Conservation (phyloP, 1,140 invertebrate genomes). For the Aricia agestis region DNA sequence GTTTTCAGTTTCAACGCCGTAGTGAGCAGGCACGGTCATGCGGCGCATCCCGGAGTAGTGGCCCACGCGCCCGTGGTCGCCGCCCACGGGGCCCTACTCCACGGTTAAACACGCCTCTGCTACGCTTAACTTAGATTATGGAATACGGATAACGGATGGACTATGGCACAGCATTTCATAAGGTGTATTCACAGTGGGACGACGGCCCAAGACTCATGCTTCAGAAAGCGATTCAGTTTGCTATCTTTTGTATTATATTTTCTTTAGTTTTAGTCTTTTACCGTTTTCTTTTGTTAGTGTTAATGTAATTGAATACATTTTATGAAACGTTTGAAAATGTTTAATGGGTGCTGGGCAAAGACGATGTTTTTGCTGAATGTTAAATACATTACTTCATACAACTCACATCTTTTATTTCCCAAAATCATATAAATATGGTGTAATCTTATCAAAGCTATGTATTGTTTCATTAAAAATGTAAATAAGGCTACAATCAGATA, state of each 20-base stretch:
- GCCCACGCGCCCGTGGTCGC: conserved; percentile 43
- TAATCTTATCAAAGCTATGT: no score
- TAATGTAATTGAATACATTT: conserved; percentile 49
- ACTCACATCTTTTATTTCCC: conserved; percentile 24
- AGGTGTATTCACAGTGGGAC: conserved; percentile 54
- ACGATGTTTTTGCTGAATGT: conserved; percentile 55
- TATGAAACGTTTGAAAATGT: conserved; percentile 66
- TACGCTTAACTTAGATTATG: conserved; percentile 51
- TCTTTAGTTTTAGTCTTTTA: conserved; percentile 61
- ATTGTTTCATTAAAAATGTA: no score
- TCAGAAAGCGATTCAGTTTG: conserved; percentile 39
- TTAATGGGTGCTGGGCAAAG: conserved; percentile 50
- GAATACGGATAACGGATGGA: conserved; percentile 39
- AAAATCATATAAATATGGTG: no score
- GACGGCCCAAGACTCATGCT: conserved; percentile 50
- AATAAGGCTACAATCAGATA: no score
- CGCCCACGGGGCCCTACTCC: conserved; percentile 48
- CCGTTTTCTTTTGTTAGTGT: conserved; percentile 45
- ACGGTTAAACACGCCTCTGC: conserved; percentile 50
- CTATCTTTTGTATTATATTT: conserved; percentile 70
- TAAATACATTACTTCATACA: conserved; percentile 55
- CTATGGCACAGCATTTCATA: conserved; percentile 61
- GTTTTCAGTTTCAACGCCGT: conserved; percentile 70
- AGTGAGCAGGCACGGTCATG: conserved; percentile 68
- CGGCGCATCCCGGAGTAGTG: conserved; percentile 54